Evolutionary conservation across 2,113 vertebrate species (phyloP), one percentile per base, ranked within the genome.

Genomic region (Micronisus gabar): DNA sequence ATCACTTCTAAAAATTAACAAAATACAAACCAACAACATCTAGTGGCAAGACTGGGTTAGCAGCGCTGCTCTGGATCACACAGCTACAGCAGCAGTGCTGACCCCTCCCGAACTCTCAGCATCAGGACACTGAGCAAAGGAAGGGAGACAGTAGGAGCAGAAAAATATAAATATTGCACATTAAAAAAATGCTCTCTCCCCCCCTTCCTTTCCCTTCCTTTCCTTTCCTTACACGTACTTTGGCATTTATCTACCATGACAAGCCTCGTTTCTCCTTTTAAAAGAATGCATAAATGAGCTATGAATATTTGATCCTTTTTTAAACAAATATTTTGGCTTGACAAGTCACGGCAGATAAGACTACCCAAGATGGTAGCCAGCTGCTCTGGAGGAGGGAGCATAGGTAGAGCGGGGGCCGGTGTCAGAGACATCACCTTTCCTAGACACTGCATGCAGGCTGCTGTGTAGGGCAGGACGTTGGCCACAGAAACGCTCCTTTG

Each of bases 231-330:
- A 41, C 78, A 73, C 1, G 4, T 85, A 73, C 32, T 90, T 95
- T 19, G 38, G 71, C 84, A 95, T 97, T 96, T 95, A 96, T 96
- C 93, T 97, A 72, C 74, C 58, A 15, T 90, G 95, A 95, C 93
- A 97, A 80, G 87, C 58, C 78, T 65, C 73, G 53, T 93, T 96
- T 94, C 95, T 97, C 91, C 89, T 96, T 93, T 81, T 59, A 86
- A 90, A 96, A 93, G 96, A 95, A 95, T 95, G 94, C 53, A 93
- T 70, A 96, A 82, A 94, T 96, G 93, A 95, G 50, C 67, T 96
- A 97, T 95, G 94, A 97, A 96, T 95, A 95, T 97, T 95, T 97
- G 91, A 96, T 96, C 97, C 93, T 93, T 96, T 95, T 97, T 97
- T 96, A 95, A 97, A 96, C 90, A 96, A 96, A 79, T 94, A 92